These are phyloP conservation scores for Eristalis tenax DNA, from an alignment of 2,888 invertebrate species.

Conservation along the genomic window DNA sequence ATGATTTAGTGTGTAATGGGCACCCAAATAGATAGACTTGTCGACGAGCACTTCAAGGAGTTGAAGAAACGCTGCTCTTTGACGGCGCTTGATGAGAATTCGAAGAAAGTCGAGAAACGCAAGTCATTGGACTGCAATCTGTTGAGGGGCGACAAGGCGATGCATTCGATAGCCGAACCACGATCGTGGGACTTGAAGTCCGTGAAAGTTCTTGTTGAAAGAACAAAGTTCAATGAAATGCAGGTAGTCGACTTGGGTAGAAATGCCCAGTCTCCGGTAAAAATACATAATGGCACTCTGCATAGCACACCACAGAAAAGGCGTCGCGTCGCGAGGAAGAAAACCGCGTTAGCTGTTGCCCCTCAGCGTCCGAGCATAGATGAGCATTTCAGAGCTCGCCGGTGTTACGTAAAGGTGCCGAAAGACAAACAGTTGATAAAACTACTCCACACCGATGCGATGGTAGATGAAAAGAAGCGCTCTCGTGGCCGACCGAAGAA, in stretches of 20 bases:
- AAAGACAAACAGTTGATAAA: constrained; percentile 39
- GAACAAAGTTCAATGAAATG: constrained; percentile 64
- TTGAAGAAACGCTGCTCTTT: constrained; percentile 10
- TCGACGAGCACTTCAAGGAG: background rate
- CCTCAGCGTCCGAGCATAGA: constrained; percentile 6
- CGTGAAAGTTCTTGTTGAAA: constrained; percentile 52
- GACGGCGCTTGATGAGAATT: constrained; percentile 45
- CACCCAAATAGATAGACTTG: constrained; percentile 14
- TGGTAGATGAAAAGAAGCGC: background rate
- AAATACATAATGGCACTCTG: background rate
- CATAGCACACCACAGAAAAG: background rate
- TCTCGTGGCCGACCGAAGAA: constrained; percentile 20
- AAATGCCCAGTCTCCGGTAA: background rate
- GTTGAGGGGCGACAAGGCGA: background rate
- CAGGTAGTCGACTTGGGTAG: background rate
- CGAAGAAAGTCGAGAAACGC: constrained; percentile 23
- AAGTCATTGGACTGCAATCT: background rate
- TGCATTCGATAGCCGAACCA: background rate
- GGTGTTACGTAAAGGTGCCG: constrained; percentile 53
- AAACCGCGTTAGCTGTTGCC: background rate
- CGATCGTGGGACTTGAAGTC: constrained; percentile 42
- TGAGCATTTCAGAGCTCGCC: constrained; percentile 28
- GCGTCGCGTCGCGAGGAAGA: background rate
- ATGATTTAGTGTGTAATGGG: constrained; percentile 28
- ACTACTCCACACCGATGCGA: constrained; percentile 1